These are phyloP conservation scores for Lordiphosa stackelbergi DNA, from an alignment of 1,140 invertebrate genomes.

Conservation along the genomic window DNA sequence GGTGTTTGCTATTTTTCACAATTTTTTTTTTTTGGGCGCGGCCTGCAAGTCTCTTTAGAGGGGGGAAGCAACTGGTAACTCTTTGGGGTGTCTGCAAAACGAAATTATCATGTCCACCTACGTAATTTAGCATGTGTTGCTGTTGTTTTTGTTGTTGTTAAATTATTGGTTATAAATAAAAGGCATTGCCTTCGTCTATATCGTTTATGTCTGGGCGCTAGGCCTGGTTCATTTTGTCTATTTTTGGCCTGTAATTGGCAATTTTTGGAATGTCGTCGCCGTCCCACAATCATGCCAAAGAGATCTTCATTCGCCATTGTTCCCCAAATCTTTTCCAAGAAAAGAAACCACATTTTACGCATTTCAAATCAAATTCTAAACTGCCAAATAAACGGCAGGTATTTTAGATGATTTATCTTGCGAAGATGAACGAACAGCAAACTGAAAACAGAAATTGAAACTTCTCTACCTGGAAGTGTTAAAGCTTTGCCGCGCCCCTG, in stretches of 20 bases:
- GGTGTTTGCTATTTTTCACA: conserved; percentile 25
- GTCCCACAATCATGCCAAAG: conserved; percentile 9
- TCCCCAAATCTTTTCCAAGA: conserved; percentile 19
- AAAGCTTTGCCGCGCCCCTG: conserved; percentile 29
- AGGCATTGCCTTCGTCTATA: conserved; percentile 30
- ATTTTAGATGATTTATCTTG: conserved; percentile 65
- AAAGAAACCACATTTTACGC: conserved; percentile 40
- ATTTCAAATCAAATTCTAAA: conserved; percentile 57
- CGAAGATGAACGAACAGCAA: conserved; percentile 11
- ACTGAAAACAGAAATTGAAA: conserved; percentile 32
- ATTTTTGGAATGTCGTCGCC: conserved; percentile 21
- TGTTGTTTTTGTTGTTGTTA: conserved; percentile 35
- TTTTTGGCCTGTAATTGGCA: conserved; percentile 60
- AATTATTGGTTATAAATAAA: conserved; percentile 72
- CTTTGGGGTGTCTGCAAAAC: conserved; percentile 51
- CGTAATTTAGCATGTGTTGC: conserved; percentile 65
- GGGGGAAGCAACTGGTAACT: conserved; percentile 8
- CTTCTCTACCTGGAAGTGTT: conserved; percentile 69
- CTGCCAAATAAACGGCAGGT: conserved; percentile 54
- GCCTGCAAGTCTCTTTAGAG: conserved; percentile 42
- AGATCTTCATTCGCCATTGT: conserved; percentile 37
- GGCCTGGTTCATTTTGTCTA: conserved; percentile 53
- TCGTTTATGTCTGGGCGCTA: conserved; percentile 15
- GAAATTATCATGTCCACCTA: conserved; percentile 71
- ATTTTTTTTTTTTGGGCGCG: conserved; percentile 60